Percentiles rank a stretch among this genome's conserved stretches.
Conservation (phyloP, 1,140 invertebrate species). For the Ctenoplectra terminalis region DNA sequence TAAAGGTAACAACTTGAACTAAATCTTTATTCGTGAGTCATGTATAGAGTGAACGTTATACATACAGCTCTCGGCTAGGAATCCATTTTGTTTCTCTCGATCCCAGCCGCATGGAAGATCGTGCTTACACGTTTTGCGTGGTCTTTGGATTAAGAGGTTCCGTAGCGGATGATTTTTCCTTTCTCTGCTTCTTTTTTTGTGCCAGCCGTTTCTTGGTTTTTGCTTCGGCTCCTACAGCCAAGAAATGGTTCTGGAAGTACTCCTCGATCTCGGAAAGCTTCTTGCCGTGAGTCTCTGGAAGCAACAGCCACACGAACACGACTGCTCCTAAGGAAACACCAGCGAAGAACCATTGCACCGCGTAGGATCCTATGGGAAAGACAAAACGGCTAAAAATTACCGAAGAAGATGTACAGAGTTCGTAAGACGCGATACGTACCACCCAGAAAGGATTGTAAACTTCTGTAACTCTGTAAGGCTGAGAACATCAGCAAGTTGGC, state of each 20-base stretch:
- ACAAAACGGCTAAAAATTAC: background rate
- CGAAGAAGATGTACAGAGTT: background rate
- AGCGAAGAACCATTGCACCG: conserved; percentile 88
- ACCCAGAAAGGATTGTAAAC: conserved; percentile 80
- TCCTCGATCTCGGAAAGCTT: conserved; percentile 87
- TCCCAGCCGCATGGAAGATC: background rate
- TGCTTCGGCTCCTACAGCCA: conserved; percentile 70
- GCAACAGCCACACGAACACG: conserved; percentile 85
- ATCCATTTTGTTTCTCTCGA: background rate
- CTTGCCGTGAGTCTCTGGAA: conserved; percentile 89
- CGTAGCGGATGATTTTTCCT: background rate
- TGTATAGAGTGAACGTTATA: conserved; percentile 11
- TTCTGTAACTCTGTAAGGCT: conserved; percentile 82
- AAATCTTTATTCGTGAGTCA: background rate
- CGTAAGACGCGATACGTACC: conserved; percentile 54
- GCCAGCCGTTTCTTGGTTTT: conserved; percentile 64
- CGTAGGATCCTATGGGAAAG: conserved; percentile 80
- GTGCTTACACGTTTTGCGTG: background rate
- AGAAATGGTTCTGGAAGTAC: conserved; percentile 83
- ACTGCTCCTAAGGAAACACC: conserved; percentile 84
- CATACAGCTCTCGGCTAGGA: background rate
- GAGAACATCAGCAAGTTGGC: conserved; percentile 84
- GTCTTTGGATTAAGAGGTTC: conserved; percentile 29
- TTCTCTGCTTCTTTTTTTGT: conserved; percentile 51
- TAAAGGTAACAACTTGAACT: background rate